These are phyloP conservation scores for Hippocampus zosterae DNA, from an alignment of 2,113 vertebrate species.

Conservation along the genomic window DNA sequence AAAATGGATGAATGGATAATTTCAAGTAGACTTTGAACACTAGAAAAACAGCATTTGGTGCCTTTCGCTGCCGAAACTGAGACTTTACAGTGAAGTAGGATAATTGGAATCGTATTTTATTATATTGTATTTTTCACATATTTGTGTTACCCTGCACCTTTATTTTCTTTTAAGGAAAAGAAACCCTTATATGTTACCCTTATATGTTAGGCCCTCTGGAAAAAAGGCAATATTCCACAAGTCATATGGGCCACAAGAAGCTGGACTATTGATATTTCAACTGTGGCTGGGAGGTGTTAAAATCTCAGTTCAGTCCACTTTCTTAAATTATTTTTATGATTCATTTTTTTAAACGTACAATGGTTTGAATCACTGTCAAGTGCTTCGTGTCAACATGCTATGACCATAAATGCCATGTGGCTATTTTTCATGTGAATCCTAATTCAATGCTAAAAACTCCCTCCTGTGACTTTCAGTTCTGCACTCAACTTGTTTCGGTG, in stretches of 20 bases:
- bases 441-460: not conserved
- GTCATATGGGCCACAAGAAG: not conserved
- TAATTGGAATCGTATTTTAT: too few species aligned
- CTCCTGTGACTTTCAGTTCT: not conserved
- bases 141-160: not conserved
- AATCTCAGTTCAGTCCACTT: not conserved
- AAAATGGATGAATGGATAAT: too few species aligned
- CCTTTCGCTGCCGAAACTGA: not conserved
- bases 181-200: not conserved
- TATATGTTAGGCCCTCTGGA: not conserved
- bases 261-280: not conserved
- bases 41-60: not conserved
- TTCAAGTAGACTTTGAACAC: not conserved
- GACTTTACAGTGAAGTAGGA: not conserved
- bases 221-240: not conserved
- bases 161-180: not conserved
- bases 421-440: not conserved
- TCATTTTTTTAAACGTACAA: not conserved
- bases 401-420: not conserved
- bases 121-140: not conserved
- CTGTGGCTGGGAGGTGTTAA: not conserved
- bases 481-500: not conserved
- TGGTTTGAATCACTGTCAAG: not conserved
- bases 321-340: not conserved
- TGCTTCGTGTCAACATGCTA: not conserved